Evolutionary conservation across 2,888 invertebrate genomes (phyloP), one percentile per base, ranked within the genome.

Genomic region (Stictocephala bisonia): DNA sequence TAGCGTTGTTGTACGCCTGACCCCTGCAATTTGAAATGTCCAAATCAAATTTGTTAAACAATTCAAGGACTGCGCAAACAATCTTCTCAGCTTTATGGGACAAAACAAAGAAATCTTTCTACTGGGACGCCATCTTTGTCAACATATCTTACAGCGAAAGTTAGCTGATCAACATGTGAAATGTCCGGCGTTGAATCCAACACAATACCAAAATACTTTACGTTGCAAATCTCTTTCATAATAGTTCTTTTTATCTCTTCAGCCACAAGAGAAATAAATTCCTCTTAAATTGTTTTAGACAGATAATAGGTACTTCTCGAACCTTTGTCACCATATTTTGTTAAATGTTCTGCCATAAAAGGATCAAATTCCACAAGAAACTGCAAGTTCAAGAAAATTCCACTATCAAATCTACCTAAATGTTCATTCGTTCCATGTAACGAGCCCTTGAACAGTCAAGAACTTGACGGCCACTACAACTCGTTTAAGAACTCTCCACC

Each of bases 251-350:
- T 44, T 44, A 44, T 15, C 15, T 44, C 4, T 44, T 15, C 44
- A 44, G 44, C 44, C 44, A n/a, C n/a, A n/a, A n/a, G n/a, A n/a
- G n/a, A n/a, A n/a, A n/a, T n/a, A n/a, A n/a, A n/a, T n/a, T n/a
- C 44, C 44, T 44, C n/a, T 9, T 44, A 44, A 44, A 15, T 44
- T 15, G 44, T 44, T 44, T 44, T 44, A 44, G 44, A n/a, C 13
- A 53, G 11, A 53, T 53, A 53, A n/a, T n/a, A n/a, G n/a, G n/a
- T n/a, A n/a, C n/a, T n/a, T n/a, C n/a, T n/a, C 22, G 64, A 64
- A 40, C 40, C 40, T 41, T 64, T 64, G 64, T 64, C 64, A 64
- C 64, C 64, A 64, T 64, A 64, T 64, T 64, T 64, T 41, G 22
- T 64, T 41, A 64, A 64, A 64, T 64, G 40, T 64, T 64, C 64